Evolutionary conservation across 2,888 invertebrate species (phyloP).

Genomic region (Cryptocephalus primarius): DNA sequence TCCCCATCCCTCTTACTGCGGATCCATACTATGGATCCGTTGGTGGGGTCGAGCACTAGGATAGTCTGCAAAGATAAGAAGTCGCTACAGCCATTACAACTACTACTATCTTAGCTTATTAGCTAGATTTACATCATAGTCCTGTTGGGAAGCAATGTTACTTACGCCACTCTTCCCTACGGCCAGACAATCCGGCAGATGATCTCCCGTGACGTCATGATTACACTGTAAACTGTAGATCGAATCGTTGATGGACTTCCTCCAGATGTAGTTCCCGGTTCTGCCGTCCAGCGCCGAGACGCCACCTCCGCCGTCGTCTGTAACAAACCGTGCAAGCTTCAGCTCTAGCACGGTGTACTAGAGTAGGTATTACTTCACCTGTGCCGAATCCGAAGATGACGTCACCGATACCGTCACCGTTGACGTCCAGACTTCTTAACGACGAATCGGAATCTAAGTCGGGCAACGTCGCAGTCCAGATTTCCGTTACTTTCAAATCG

Average conservation of each 20-base stretch:
- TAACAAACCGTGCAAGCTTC: slow-evolving; percentile 53
- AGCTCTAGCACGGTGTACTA: too few relatives aligned
- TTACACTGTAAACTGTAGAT: slow-evolving; percentile 64
- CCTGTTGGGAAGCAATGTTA: too few relatives aligned
- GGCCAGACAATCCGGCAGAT: slow-evolving; percentile 58
- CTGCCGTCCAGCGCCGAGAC: slow-evolving; percentile 63
- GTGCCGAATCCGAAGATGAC: slow-evolving; percentile 69
- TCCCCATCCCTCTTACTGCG: slow-evolving; percentile 39
- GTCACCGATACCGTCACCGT: slow-evolving; percentile 59
- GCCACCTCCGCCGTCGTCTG: slow-evolving; percentile 63
- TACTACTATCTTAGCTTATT: too few relatives aligned
- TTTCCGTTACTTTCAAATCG: slow-evolving; percentile 44
- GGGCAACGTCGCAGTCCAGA: slow-evolving; percentile 60
- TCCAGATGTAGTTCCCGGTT: slow-evolving; percentile 63
- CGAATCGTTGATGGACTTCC: slow-evolving; percentile 59
- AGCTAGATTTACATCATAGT: too few relatives aligned
- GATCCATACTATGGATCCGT: slow-evolving; percentile 58
- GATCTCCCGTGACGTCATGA: slow-evolving; percentile 58
- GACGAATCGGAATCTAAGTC: slow-evolving; percentile 65
- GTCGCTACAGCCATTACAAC: too few relatives aligned
- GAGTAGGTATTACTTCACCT: slow-evolving; percentile 36
- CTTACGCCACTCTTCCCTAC: slow-evolving; percentile 47
- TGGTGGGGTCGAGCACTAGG: slow-evolving; percentile 53
- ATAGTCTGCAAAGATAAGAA: slow-evolving; percentile 39
- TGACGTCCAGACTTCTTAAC: slow-evolving; percentile 57